Conservation (phyloP, 1,140 invertebrate species). For the Manduca sexta region DNA sequence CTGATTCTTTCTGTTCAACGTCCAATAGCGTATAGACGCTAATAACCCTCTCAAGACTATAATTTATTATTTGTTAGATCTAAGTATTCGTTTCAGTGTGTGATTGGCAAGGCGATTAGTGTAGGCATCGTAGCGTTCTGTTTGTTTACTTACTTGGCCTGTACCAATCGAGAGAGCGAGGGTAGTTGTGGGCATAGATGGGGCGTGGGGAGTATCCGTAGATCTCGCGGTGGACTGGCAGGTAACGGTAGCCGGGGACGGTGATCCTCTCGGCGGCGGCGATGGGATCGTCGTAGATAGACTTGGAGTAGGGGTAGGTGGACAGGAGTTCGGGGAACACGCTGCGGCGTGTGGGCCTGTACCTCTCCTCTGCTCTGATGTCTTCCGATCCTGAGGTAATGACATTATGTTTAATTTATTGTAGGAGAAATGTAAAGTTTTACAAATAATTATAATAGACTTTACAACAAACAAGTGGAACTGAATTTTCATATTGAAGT, state of each 20-base stretch:
- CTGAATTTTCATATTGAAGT: no score
- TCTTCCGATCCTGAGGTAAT: slow-evolving; percentile 84
- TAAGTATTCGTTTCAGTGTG: neutral
- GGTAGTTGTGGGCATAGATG: slow-evolving; percentile 90
- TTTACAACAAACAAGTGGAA: no score
- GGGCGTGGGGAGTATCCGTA: slow-evolving; percentile 90
- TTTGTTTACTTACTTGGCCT: slow-evolving; percentile 84
- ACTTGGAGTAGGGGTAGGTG: slow-evolving; percentile 80
- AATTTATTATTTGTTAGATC: neutral
- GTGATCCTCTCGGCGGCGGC: slow-evolving; percentile 86
- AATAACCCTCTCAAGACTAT: neutral
- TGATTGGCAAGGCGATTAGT: slow-evolving; percentile 20
- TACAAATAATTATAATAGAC: no score
- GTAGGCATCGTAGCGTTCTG: slow-evolving; percentile 4
- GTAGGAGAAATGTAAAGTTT: no score
- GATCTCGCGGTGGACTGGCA: slow-evolving; percentile 89
- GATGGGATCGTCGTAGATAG: slow-evolving; percentile 88
- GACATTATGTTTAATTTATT: no score
- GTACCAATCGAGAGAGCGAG: slow-evolving; percentile 81
- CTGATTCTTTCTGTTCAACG: neutral
- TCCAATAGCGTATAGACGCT: no score
- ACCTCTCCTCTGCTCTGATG: slow-evolving; percentile 87
- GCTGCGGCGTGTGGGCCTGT: slow-evolving; percentile 78
- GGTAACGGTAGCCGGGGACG: slow-evolving; percentile 89
- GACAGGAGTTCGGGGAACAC: slow-evolving; percentile 80